A percentile compares a stretch with the other conserved stretches of the same genome.
These are phyloP conservation scores for Cryptocephalus primarius DNA, from an alignment of 2,888 invertebrate genomes.

Conservation along the genomic window DNA sequence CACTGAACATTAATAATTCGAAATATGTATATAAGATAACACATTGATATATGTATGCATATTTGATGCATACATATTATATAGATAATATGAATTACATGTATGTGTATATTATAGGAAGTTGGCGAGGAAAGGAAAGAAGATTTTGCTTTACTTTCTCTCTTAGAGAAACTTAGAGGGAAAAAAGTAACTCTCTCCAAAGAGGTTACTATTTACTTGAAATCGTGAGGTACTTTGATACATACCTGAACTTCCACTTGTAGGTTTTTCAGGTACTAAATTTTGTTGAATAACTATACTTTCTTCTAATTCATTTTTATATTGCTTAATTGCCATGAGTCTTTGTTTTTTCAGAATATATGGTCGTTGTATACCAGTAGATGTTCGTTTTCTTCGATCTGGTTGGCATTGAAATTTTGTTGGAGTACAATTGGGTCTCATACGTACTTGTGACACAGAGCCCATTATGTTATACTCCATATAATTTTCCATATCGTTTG, in stretches of 20 bases:
- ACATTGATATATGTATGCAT: too few relatives aligned
- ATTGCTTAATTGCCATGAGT: not conserved
- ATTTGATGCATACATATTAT: too few relatives aligned
- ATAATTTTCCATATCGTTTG: constrained; percentile 4
- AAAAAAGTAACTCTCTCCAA: too few relatives aligned
- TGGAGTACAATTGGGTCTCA: constrained; percentile 2
- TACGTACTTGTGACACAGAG: not conserved
- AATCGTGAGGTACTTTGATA: not conserved
- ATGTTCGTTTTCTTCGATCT: constrained; percentile 1
- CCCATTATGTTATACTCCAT: constrained; percentile 2
- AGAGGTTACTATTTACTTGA: too few relatives aligned
- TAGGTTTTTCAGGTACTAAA: not conserved
- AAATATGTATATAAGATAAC: too few relatives aligned
- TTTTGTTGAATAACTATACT: not conserved
- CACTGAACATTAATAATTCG: too few relatives aligned
- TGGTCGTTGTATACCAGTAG: not conserved
- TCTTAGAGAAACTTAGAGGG: too few relatives aligned
- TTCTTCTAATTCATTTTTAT: not conserved
- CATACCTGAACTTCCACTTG: constrained; percentile 1
- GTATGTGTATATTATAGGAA: too few relatives aligned
- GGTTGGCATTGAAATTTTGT: constrained; percentile 2
- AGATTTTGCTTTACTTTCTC: too few relatives aligned
- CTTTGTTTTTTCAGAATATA: constrained; percentile 1
- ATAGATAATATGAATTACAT: too few relatives aligned
- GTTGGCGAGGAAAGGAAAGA: too few relatives aligned